Percentiles rank a stretch among this genome's conserved stretches.
These are phyloP conservation scores for Puma concolor DNA, from an alignment of 2,113 vertebrate species.

Conservation along the genomic window DNA sequence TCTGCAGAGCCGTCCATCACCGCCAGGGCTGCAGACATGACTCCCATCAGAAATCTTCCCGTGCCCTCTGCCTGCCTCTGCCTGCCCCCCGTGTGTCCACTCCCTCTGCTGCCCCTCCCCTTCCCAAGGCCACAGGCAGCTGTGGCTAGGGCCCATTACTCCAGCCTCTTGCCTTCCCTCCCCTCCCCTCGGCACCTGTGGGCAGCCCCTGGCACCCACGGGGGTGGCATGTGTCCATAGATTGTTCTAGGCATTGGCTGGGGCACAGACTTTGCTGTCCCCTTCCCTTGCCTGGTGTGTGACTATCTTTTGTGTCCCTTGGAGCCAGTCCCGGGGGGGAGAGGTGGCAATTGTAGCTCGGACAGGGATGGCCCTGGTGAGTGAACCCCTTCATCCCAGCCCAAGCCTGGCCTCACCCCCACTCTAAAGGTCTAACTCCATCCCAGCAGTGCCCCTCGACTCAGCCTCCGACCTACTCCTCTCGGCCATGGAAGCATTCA, in stretches of 20 bases:
- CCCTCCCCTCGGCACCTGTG: neutral
- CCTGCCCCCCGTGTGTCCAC: neutral
- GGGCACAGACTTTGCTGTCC: neutral
- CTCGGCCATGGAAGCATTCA: neutral
- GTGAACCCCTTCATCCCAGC: neutral
- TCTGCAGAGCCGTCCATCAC: constrained; percentile 48
- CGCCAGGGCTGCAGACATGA: constrained; percentile 38
- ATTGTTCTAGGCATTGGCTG: neutral
- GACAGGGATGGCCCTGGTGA: neutral
- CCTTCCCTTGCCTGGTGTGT: neutral
- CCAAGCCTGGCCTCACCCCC: neutral
- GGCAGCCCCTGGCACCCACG: neutral
- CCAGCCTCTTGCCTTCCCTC: no score
- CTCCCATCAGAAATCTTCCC: constrained; percentile 62
- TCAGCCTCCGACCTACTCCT: neutral
- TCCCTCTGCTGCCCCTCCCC: neutral
- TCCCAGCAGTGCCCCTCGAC: neutral
- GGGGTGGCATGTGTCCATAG: neutral
- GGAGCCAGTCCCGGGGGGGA: neutral
- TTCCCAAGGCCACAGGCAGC: neutral
- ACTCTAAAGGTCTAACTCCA: neutral
- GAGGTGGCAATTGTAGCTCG: neutral
- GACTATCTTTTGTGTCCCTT: neutral
- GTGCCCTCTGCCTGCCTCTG: constrained; percentile 16
- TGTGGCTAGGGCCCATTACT: neutral